phyloP scores from a whole-genome alignment of 2,113 vertebrate species.

The Phrynocephalus versicolor region DNA sequence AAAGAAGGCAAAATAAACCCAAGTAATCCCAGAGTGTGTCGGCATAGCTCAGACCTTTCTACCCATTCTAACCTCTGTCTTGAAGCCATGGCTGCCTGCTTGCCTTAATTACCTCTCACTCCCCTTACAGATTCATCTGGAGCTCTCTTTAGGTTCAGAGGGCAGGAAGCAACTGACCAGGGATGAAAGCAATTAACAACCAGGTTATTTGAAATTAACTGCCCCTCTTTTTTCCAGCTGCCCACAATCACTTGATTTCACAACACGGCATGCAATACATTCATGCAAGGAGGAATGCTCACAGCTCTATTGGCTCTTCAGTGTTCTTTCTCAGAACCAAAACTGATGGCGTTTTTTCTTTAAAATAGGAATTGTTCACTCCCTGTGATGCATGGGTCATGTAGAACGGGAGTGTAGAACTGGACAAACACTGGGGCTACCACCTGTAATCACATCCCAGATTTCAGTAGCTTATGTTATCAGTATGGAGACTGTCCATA shows the following conservation, averaged over 20 bases:
- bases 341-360: not conserved
- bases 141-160: constrained; percentile 76
- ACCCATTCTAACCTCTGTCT: constrained; percentile 75
- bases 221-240: constrained; percentile 64
- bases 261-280: not conserved
- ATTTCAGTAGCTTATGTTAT: no score
- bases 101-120: constrained; percentile 79
- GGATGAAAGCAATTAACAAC: constrained; percentile 82
- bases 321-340: not conserved
- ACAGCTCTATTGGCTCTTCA: constrained; percentile 10
- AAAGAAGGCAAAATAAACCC: not conserved
- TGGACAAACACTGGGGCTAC: not conserved
- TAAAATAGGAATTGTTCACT: not conserved
- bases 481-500: no score
- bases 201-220: constrained; percentile 79
- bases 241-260: constrained; percentile 22
- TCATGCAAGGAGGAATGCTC: constrained; percentile 10
- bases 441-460: no score
- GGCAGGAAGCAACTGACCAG: constrained; percentile 73
- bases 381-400: not conserved
- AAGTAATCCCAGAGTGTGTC: constrained; percentile 62
- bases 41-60: constrained; percentile 50
- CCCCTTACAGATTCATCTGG: constrained; percentile 68
- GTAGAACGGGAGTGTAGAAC: no score
- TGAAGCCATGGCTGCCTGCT: constrained; percentile 74